Evolutionary conservation across 1,140 invertebrate genomes (phyloP), one percentile per base, ranked within the genome.

Genomic region (Drosophila mauritiana): DNA sequence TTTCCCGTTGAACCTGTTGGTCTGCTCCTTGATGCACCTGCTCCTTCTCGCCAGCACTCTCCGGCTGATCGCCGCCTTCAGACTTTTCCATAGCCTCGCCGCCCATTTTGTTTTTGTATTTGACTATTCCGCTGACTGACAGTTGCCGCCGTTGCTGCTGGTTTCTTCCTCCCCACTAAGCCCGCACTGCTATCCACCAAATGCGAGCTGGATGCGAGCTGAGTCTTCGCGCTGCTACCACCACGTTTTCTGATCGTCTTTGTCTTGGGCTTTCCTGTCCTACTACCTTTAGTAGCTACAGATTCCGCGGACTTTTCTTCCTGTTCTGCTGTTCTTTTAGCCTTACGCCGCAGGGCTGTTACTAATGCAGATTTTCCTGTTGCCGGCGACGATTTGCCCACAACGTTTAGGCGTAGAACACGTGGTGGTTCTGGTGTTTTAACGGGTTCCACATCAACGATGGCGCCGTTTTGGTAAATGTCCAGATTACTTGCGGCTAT

Each of bases 81-180:
- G 68, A 54, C 48, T 86, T 73, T 58, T 85, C 77, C 77, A 84
- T 78, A 10, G 39, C 45, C 27, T 31, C 39, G 59, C 12, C 67
- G 37, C 15, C 45, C 45, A 43, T 77, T 12, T 4, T n/a, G 31
- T 1, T 34, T 36, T 13, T 64, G 22, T 5, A 7, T 0, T 22
- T n/a, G 7, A 15, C 27, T 10, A 7, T 13, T n/a, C 10, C 61
- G 31, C 37, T 51, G 37, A 4, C n/a, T 25, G 4, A 25, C 59
- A 3, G 48, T 34, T n/a, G 13, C 11, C 12, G 37, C 10, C 42
- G 43, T 22, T 22, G 3, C 11, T 3, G 6, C 15, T 12, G 43
- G 10, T 25, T 72, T 72, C 51, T 42, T 72, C 20, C 42, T 43
- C 8, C 6, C 11, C 11, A 4, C 13, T 46, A 45, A 22, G 7